Evolutionary conservation across 2,888 invertebrate species (phyloP), one percentile per base, ranked within the genome.

Genomic region (Isoperla grammatica): DNA sequence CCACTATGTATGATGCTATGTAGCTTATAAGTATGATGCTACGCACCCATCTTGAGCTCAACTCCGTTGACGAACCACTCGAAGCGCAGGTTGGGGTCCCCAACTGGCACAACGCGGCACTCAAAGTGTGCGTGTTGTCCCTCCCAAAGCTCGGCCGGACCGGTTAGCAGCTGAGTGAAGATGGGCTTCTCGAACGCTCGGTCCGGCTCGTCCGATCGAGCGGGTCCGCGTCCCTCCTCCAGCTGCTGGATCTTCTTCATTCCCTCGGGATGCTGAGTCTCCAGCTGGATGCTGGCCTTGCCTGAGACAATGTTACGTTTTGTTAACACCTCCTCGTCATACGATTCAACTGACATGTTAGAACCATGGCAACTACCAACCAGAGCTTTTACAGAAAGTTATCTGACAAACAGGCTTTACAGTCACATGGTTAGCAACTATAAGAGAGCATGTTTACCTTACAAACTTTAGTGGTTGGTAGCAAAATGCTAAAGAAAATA

Each of bases 21-120:
- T n/a, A n/a, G n/a, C n/a, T n/a, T n/a, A n/a, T n/a, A n/a, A n/a
- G n/a, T n/a, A n/a, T n/a, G n/a, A n/a, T n/a, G n/a, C n/a, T n/a
- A n/a, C n/a, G n/a, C 76, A 84, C 94, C 94, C 84, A 92, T 86
- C 77, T 93, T 89, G 50, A 97, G 80, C 75, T 94, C 94, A 4
- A 93, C 86, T 56, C 94, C 95, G 72, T 97, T 95, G 65, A 94
- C 88, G 75, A 88, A 96, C 97, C 97, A 97, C 77, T 95, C 93
- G 69, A 95, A 95, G 69, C 88, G 83, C 70, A 97, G 80, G 67
- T 86, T 90, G 2, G 95, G 86, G 75, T 98, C 98, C 6, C 96
- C 95, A 59, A 96, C 91, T 9, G 95, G 95, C 42, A 93, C 91
- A 20, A 94, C 93, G 53, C 93, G 83, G 54, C 92, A 92, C 75